Evolutionary conservation across 2,797 vertebrate species (phyloP).

Genomic region (Intellagama lesueurii): DNA sequence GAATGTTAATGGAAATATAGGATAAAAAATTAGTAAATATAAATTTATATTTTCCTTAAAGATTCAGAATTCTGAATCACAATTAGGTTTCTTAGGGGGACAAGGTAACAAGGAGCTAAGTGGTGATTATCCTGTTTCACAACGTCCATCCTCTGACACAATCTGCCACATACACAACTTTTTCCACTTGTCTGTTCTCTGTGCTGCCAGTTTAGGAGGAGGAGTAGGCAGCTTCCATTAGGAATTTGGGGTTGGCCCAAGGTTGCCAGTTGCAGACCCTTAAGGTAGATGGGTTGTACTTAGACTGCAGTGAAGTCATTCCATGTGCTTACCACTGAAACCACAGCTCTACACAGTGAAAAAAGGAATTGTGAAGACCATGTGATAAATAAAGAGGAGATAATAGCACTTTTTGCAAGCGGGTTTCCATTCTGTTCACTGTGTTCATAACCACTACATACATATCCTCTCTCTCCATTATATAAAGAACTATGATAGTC

Average conservation of each 20-base stretch:
- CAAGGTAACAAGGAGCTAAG: not conserved
- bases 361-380: conserved; percentile 2
- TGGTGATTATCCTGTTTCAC: not conserved
- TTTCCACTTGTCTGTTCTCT: not conserved
- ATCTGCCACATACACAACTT: not conserved
- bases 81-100: not conserved
- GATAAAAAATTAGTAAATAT: too few relatives aligned
- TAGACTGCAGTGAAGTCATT: not conserved
- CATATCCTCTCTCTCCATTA: conserved; percentile 1
- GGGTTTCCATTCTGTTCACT: not conserved
- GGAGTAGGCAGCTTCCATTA: not conserved
- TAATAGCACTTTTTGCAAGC: not conserved
- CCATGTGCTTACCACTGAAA: not conserved
- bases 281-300: not conserved
- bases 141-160: not conserved
- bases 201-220: not conserved
- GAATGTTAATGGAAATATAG: too few relatives aligned
- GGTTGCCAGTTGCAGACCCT: not conserved
- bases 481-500: not conserved
- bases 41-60: not conserved
- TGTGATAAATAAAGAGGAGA: not conserved
- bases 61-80: not conserved
- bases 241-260: not conserved
- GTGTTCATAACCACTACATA: conserved; percentile 47
- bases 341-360: not conserved